phyloP scores from a whole-genome alignment of 2,797 vertebrate genomes.

The Dicrostonyx torquatus region DNA sequence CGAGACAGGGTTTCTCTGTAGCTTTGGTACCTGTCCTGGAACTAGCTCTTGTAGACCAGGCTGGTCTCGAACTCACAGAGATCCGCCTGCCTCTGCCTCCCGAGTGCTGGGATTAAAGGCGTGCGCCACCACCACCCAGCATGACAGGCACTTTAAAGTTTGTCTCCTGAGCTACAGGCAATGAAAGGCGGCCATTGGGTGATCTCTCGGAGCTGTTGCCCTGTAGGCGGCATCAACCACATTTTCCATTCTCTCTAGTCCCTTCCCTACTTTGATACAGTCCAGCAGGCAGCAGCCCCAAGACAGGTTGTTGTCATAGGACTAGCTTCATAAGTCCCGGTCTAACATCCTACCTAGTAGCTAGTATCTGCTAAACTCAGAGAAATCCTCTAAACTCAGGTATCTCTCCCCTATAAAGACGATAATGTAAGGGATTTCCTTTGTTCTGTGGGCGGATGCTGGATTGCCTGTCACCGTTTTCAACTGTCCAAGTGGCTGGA shows the following conservation, averaged over 20 bases:
- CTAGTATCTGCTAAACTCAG: neutral
- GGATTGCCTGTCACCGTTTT: neutral
- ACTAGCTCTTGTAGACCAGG: too few relatives aligned
- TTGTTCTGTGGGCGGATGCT: neutral
- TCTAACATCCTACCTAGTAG: neutral
- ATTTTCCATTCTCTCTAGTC: neutral
- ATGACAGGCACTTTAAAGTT: neutral
- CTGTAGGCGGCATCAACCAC: too few relatives aligned
- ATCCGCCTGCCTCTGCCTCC: too few relatives aligned
- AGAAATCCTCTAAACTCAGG: neutral
- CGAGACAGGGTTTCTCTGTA: too few relatives aligned
- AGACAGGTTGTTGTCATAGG: rapidly evolving
- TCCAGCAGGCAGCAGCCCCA: neutral
- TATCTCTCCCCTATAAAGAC: neutral
- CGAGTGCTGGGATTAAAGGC: too few relatives aligned
- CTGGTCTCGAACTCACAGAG: too few relatives aligned
- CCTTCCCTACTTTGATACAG: too few relatives aligned
- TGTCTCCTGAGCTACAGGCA: neutral
- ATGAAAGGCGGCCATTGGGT: neutral
- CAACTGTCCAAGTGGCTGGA: neutral
- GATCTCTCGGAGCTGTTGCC: neutral
- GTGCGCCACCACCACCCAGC: too few relatives aligned
- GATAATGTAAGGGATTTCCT: neutral
- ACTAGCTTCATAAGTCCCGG: neutral
- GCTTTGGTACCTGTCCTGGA: too few relatives aligned